Evolutionary conservation across 1,140 invertebrate species (phyloP), one percentile per base, ranked within the genome.

Genomic region (Cryptotermes secundus): DNA sequence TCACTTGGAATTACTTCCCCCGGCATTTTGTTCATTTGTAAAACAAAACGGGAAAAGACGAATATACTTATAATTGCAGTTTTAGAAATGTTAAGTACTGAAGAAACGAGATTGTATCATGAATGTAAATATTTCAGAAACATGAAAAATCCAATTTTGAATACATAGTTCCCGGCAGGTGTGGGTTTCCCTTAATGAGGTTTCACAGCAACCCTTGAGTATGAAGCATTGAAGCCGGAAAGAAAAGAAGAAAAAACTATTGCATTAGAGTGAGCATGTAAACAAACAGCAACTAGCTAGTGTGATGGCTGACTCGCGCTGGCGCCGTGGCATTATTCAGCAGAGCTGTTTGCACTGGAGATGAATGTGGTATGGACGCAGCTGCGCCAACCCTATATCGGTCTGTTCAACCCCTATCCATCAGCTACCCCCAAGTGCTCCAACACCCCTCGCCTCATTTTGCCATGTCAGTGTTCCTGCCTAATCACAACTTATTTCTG

Each of bases 341-440:
- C 26, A 12, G 59, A 31, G 59, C 59, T 72, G 59, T 72, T 72
- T 72, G n/a, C 59, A 72, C 26, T 72, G 59, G 59, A 72, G 59
- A 72, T 72, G 59, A 72, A 72, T 72, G 59, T 72, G n/a, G 59
- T 14, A 72, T 31, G 59, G 59, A 72, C 59, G 59, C 59, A 72
- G 59, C 59, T 72, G 59, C 45, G 45, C 59, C 59, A 72, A 72
- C 59, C 59, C 59, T 31, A 72, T 31, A 72, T 72, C 59, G 59
- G 59, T 31, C 59, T 72, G 59, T 72, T 72, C 59, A 72, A 72
- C 59, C 59, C n/a, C 59, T 72, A 72, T 72, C 59, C 59, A 72
- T 72, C 59, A 72, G 59, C 26, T n/a, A 72, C 26, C 26, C 59
- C 59, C 26, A 72, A 72, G 59, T 72, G n/a, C 14, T 31, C 26